Base-by-base conservation (phyloP, 2,888 invertebrate genomes). In the Fragum fragum region DNA sequence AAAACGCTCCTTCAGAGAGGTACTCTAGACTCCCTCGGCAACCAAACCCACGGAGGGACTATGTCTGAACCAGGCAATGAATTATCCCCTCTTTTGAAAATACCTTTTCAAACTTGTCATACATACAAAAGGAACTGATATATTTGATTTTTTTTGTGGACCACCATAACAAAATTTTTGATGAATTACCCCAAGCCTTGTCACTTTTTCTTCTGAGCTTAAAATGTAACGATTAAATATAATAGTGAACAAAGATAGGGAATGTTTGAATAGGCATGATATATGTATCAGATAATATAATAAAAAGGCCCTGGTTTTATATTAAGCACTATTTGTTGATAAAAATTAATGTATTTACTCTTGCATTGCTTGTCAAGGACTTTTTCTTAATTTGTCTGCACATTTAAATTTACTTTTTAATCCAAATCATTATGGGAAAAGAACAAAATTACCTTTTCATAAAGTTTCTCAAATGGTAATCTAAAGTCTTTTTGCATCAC, bases 181-280 rank as follows among this genome's bases (percentile, higher is more conserved):
- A 85, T 81, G 81, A 73, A 81, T 85, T 53, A 72, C 47, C 28
- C 32, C 32, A 26, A 53, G 66, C 32, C 28, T 79, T 79, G 84
- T 76, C 79, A 81, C 42, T 73, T 63, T 79, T 76, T 76, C 73
- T 28, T 73, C 73, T 69, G 55, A 6, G 63, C 53, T 71, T 39
- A 73, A 84, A 76, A 81, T 63, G 69, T 73, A 69, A 76, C 79
- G 85, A 81, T 85, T 85, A 85, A 76, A 76, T 76, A 84, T 84
- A 84, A 84, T 84, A 66, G 66, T 42, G 73, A 57, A 55, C 55
- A 55, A 53, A 84, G 84, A 84, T 84, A 84, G 78, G 52, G 75
- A 36, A 55, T 85, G 76, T 85, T 85, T 85, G 75, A 75, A 78
- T 75, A 81, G 52, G 80, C 73, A 66, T 84, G 84, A 84, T 84